Evolutionary conservation across 2,797 vertebrate species (phyloP).

Genomic region (Malurus leucopterus): DNA sequence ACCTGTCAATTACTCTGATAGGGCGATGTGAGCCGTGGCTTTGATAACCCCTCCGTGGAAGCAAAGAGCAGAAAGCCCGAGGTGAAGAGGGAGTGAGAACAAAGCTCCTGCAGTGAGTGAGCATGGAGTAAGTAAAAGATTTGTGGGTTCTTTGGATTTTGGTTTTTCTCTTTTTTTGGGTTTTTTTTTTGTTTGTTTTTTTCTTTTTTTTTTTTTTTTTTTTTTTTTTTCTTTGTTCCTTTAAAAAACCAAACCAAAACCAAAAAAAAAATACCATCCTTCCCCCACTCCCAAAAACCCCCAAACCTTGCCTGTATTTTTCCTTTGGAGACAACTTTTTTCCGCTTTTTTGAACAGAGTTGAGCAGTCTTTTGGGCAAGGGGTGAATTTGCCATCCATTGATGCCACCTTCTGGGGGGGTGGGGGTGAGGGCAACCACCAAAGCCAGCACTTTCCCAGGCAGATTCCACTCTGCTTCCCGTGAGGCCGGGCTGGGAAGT

Average conservation of each 20-base stretch:
- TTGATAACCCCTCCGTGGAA: neutral
- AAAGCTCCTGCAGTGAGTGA: neutral
- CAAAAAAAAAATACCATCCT: neutral
- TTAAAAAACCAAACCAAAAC: neutral
- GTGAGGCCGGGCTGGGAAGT: rapidly evolving
- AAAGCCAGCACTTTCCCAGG: rapidly evolving
- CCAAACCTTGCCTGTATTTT: rapidly evolving
- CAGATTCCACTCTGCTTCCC: rapidly evolving
- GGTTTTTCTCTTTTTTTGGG: no score
- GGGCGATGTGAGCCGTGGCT: rapidly evolving
- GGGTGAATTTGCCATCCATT: rapidly evolving
- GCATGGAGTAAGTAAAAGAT: neutral
- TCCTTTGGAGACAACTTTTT: neutral
- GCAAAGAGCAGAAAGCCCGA: neutral
- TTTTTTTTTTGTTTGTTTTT: no score
- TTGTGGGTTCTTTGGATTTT: neutral
- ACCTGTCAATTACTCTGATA: neutral
- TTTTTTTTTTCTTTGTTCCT: neutral
- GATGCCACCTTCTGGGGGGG: rapidly evolving
- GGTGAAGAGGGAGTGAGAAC: neutral
- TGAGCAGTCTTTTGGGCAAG: rapidly evolving
- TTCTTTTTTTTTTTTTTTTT: no score
- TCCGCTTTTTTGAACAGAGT: neutral
- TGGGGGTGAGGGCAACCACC: rapidly evolving
- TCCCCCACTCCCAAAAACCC: rapidly evolving